phyloP scores from a whole-genome alignment of 2,797 vertebrate species.

The Mormyrus hasselquistii region DNA sequence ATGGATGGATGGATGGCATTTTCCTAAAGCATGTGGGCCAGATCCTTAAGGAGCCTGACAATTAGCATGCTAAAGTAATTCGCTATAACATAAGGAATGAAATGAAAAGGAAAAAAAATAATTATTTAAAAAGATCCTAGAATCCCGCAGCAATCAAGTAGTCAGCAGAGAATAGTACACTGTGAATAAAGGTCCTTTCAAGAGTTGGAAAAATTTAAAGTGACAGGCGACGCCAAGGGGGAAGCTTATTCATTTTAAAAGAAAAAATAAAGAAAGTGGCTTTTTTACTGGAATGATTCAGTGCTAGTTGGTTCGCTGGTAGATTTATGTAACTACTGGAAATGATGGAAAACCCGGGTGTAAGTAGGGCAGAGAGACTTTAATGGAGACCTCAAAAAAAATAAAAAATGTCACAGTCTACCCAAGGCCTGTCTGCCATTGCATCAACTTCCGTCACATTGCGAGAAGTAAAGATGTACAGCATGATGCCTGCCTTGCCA shows the following conservation, averaged over 20 bases:
- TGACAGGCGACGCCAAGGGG: background rate
- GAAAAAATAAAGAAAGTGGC: background rate
- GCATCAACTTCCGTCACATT: background rate
- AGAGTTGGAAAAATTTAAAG: background rate
- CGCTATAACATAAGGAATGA: background rate
- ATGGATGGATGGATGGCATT: no score
- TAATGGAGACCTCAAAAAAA: background rate
- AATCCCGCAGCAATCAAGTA: background rate
- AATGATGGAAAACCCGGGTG: background rate
- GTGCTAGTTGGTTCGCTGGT: background rate
- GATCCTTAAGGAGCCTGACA: background rate
- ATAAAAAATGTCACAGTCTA: background rate
- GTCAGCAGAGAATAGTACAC: background rate
- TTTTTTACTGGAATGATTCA: background rate
- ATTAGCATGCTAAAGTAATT: background rate
- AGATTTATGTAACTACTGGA: background rate
- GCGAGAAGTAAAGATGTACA: background rate
- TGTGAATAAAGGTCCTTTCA: background rate
- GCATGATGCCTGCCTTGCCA: background rate
- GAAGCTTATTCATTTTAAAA: background rate
- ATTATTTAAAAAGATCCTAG: background rate
- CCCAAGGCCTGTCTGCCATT: background rate
- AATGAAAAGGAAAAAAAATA: background rate
- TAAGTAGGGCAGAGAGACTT: background rate
- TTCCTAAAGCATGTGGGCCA: background rate